Conservation (phyloP, 1,140 invertebrate genomes). For the Pogonomyrmex barbatus region DNA sequence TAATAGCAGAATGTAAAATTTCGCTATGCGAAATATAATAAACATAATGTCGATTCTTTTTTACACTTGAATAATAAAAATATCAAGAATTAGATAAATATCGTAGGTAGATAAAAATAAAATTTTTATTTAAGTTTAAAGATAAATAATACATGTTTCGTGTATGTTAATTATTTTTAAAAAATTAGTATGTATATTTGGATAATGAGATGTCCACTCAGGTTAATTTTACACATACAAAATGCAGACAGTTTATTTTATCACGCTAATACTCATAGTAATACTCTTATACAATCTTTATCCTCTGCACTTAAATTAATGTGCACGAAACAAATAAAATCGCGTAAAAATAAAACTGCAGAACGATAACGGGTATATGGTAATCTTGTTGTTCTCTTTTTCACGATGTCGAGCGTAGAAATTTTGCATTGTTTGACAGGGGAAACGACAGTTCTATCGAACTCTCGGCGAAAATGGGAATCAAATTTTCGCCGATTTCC, state of each 20-base stretch:
- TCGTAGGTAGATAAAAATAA: not conserved
- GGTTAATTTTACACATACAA: not conserved
- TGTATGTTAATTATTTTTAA: not conserved
- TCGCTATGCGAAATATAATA: not conserved
- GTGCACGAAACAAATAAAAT: not conserved
- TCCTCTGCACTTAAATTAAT: not conserved
- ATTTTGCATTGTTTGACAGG: constrained; percentile 10
- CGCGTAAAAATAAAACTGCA: not conserved
- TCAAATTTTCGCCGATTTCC: constrained; percentile 36
- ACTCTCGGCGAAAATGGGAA: constrained; percentile 17
- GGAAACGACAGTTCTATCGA: constrained; percentile 9
- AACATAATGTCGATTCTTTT: no score
- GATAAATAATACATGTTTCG: not conserved
- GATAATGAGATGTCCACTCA: not conserved
- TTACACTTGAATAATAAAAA: not conserved
- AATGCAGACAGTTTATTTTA: no score
- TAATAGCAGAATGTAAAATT: not conserved
- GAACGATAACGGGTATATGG: not conserved
- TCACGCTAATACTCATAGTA: no score
- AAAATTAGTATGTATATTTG: not conserved
- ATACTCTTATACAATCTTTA: no score
- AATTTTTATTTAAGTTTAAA: not conserved
- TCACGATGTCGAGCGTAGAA: not conserved
- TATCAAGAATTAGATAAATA: not conserved
- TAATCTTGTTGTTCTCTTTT: constrained; percentile 10